Percentiles rank a stretch among this genome's conserved stretches.
Conservation (phyloP, 1,140 invertebrate species). For the Drosophila ohnishii region DNA sequence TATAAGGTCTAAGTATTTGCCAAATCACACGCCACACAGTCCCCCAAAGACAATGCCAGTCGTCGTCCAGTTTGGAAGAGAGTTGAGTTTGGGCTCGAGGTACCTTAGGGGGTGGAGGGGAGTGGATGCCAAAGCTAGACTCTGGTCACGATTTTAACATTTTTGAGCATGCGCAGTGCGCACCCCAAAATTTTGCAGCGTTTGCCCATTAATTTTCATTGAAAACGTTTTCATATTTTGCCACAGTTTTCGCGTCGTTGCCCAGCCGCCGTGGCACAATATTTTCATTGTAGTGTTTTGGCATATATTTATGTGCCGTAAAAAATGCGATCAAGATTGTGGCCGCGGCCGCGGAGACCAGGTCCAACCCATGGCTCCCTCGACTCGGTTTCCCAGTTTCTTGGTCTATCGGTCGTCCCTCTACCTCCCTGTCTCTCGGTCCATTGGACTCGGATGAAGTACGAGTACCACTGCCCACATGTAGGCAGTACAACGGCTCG, state of each 20-base stretch:
- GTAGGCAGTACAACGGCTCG: conserved; percentile 12
- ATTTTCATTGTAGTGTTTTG: conserved; percentile 82
- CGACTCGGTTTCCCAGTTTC: conserved; percentile 9
- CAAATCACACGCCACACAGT: conserved; percentile 74
- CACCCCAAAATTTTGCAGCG: conserved; percentile 79
- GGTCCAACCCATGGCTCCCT: conserved; percentile 47
- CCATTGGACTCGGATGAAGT: conserved; percentile 16
- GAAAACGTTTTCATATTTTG: conserved; percentile 81
- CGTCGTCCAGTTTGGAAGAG: conserved; percentile 36
- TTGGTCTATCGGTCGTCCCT: conserved; percentile 7
- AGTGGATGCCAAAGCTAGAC: conserved; percentile 39
- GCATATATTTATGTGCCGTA: conserved; percentile 82
- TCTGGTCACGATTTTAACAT: conserved; percentile 81
- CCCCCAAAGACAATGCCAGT: conserved; percentile 66
- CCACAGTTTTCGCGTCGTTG: conserved; percentile 62
- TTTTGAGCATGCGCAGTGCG: conserved; percentile 78
- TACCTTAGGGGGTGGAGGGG: conserved; percentile 18
- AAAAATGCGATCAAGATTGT: conserved; percentile 81
- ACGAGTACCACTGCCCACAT: conserved; percentile 45
- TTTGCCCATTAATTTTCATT: conserved; percentile 82
- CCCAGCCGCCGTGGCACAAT: conserved; percentile 59
- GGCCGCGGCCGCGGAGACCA: conserved; percentile 51
- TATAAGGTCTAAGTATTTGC: conserved; percentile 81
- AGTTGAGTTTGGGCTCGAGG: conserved; percentile 10
- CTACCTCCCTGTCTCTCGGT: not conserved